Base-by-base conservation (phyloP, 2,113 vertebrate genomes). In the Perccottus glenii region DNA sequence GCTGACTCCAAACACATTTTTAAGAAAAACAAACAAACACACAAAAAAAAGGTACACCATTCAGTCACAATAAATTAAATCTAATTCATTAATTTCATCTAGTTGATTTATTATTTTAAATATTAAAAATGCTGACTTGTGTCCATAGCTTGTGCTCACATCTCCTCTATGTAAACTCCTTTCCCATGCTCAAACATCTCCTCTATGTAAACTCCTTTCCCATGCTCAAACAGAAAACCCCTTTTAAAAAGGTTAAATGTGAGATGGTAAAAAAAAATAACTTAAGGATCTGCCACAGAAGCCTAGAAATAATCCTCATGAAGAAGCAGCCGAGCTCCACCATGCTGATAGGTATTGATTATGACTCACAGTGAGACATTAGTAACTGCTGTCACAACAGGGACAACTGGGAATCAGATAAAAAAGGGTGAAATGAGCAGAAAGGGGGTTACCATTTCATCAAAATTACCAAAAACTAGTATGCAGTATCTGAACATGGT, bases 351-450 rank as follows among this genome's bases (percentile, higher is more conserved):
- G 64, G 33, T 81, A 84, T 76, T 81, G 84, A 89, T 84, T 68
- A 77, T 55, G 83, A 76, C 74, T 85, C 80, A 59, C 75, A 75
- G 86, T 66, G 75, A 83, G 83, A 83, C 85, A 66, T 77, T 65
- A 36, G 81, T 60, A 78, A 66, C 84, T 70, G 77, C 77, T 68
- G 86, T 83, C 80, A 77, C 67, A 56, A 80, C 73, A 75, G 60
- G 58, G 27, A 68, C 56, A 73, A 81, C 76, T 65, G 65, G 65
- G 38, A 73, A 70, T 80, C 68, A 67, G 77, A 77, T 80, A 70
- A 56, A 81, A 83, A 51, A 62, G 62, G 46, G 45, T 57, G 71
- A 36, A 40, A 27, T 14, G 33, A 42, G 36, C 51, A 12, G 43
- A 27, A 27, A 12, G 5, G 19, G 6, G 38, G 6, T 48, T 44